Conservation (phyloP, 2,113 vertebrate genomes). For the Diphyllodes magnificus region DNA sequence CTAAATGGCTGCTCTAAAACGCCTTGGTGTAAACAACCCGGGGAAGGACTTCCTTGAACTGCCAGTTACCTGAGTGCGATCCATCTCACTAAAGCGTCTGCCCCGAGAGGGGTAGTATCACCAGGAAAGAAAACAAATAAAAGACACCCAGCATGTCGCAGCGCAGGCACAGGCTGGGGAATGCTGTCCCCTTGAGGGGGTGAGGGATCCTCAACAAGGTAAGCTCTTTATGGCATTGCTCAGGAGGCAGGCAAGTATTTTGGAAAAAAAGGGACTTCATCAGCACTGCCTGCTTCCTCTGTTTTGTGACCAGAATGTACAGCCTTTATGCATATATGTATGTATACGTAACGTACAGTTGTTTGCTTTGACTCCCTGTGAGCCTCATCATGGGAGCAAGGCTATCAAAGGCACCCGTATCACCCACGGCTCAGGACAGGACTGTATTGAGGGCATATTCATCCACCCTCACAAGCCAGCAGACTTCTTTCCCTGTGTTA, state of each 20-base stretch:
- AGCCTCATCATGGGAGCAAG: neutral
- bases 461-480: neutral
- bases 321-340: neutral
- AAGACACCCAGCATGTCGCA: neutral
- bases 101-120: constrained; percentile 34
- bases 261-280: neutral
- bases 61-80: constrained; percentile 63
- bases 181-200: neutral
- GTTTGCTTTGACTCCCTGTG: neutral
- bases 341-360: rapidly evolving
- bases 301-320: neutral
- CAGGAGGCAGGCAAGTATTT: neutral
- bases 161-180: neutral
- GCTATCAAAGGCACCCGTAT: neutral
- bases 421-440: neutral
- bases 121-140: constrained; percentile 76
- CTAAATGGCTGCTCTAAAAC: constrained; percentile 77
- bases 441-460: rapidly evolving
- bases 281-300: neutral
- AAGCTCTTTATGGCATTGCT: neutral
- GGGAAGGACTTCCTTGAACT: constrained; percentile 75
- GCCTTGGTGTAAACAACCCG: constrained; percentile 73
- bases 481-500: neutral
- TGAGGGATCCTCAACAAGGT: neutral
- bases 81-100: constrained; percentile 78